A percentile compares a stretch with the other conserved stretches of the same genome.
Evolutionary conservation across 2,113 vertebrate species (phyloP).

Genomic region (Anoplopoma fimbria): DNA sequence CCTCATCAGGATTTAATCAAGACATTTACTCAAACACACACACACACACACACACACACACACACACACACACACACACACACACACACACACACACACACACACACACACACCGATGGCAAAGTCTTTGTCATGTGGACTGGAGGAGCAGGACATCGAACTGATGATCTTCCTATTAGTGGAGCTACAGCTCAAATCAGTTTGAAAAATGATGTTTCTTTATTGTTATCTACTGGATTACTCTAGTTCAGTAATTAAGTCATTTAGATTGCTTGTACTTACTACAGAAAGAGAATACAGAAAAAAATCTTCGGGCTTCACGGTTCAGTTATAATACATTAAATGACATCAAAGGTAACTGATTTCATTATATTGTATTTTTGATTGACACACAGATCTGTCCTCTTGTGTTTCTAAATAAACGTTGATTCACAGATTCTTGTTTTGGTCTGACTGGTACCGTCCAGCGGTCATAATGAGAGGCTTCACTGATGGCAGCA

Average conservation of each 20-base stretch:
- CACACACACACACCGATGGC: too few relatives aligned
- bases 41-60: too few relatives aligned
- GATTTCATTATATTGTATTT: not conserved
- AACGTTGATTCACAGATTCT: constrained; percentile 60
- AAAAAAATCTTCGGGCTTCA: not conserved
- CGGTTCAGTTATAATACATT: not conserved
- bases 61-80: too few relatives aligned
- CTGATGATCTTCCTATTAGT: too few relatives aligned
- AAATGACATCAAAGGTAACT: not conserved
- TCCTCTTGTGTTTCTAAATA: not conserved
- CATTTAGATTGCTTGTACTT: not conserved
- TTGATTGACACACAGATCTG: not conserved
- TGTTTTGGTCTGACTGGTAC: constrained; percentile 82
- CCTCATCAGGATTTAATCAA: too few relatives aligned
- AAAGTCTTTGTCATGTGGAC: too few relatives aligned
- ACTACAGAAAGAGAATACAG: not conserved
- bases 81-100: too few relatives aligned
- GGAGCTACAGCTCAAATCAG: too few relatives aligned
- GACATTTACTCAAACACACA: too few relatives aligned
- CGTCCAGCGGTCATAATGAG: constrained; percentile 80
- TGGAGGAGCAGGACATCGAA: too few relatives aligned
- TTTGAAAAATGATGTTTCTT: too few relatives aligned
- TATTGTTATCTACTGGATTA: not conserved
- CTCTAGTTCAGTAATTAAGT: not conserved
- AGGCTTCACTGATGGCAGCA: constrained; percentile 77